These are phyloP conservation scores for Florisuga fusca DNA, from an alignment of 2,797 vertebrate genomes.

Conservation along the genomic window DNA sequence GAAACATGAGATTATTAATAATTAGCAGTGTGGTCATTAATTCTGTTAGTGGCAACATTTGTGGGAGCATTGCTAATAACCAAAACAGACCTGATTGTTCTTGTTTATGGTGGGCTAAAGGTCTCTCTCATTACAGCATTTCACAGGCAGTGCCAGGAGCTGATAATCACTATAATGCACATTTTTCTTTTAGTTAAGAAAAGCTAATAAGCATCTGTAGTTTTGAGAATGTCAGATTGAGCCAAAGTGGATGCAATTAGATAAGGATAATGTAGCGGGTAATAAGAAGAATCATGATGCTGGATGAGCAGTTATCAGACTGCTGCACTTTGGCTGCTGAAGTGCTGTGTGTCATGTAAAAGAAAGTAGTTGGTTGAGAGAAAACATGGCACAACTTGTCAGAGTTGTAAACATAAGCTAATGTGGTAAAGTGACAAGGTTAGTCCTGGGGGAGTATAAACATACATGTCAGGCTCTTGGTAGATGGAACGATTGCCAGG, in stretches of 20 bases:
- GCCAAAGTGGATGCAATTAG: constrained; percentile 54
- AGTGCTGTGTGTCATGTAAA: background rate
- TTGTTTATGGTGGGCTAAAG: background rate
- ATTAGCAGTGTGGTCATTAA: constrained; percentile 21
- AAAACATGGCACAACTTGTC: background rate
- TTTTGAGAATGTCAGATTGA: constrained; percentile 46
- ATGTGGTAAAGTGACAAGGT: background rate
- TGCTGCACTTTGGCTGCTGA: constrained; percentile 17
- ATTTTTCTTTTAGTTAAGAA: constrained; percentile 39
- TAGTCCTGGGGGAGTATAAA: background rate
- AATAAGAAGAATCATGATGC: background rate
- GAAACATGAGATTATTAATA: constrained; percentile 53
- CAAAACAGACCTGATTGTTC: background rate
- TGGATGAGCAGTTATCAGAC: constrained; percentile 7
- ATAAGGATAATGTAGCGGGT: constrained; percentile 53
- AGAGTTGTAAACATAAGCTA: background rate
- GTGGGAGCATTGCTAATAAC: background rate
- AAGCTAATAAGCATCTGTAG: constrained; percentile 47
- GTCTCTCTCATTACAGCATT: background rate
- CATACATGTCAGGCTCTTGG: background rate
- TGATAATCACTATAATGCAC: constrained; percentile 41
- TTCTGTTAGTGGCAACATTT: background rate
- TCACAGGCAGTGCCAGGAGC: background rate
- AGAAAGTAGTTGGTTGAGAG: background rate
- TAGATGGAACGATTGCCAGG: background rate